These are phyloP conservation scores for Lymantria dispar DNA, from an alignment of 2,888 invertebrate species.

Conservation along the genomic window DNA sequence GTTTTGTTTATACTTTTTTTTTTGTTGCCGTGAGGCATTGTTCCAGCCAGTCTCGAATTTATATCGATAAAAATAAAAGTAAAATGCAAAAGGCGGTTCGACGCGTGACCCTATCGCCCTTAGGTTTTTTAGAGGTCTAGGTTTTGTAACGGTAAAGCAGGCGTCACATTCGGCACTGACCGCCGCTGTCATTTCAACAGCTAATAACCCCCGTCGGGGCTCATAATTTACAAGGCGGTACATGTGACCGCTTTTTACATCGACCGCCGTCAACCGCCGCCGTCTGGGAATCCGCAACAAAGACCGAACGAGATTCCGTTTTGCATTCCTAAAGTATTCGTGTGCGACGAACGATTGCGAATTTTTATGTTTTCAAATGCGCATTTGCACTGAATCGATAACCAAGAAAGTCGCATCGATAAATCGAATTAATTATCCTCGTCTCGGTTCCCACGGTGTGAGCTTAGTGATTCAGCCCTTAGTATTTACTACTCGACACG, in stretches of 20 bases:
- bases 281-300: slow-evolving; percentile 81
- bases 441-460: slow-evolving; percentile 38
- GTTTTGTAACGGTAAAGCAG: slow-evolving; percentile 66
- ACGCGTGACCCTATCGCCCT: slow-evolving; percentile 63
- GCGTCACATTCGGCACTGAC: slow-evolving; percentile 52
- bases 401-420: slow-evolving; percentile 38
- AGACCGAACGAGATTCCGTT: slow-evolving; percentile 73
- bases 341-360: slow-evolving; percentile 55
- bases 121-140: slow-evolving; percentile 58
- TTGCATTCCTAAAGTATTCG: slow-evolving; percentile 72
- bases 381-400: slow-evolving; percentile 57
- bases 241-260: slow-evolving; percentile 75
- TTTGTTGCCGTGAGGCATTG: slow-evolving; percentile 45
- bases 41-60: slow-evolving; percentile 56
- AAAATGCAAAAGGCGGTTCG: slow-evolving; percentile 46
- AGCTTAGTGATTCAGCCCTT: slow-evolving; percentile 10
- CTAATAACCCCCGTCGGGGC: slow-evolving; percentile 63
- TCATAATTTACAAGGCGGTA: slow-evolving; percentile 73
- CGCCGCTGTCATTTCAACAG: slow-evolving; percentile 64
- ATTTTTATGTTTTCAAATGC: slow-evolving; percentile 57
- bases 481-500: slow-evolving; percentile 7
- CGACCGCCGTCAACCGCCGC: slow-evolving; percentile 48
- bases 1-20: slow-evolving; percentile 13
- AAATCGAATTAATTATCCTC: slow-evolving; percentile 28
- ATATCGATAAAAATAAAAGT: slow-evolving; percentile 54